Conservation (phyloP, 2,797 vertebrate genomes). For the Eptatretus atami region DNA sequence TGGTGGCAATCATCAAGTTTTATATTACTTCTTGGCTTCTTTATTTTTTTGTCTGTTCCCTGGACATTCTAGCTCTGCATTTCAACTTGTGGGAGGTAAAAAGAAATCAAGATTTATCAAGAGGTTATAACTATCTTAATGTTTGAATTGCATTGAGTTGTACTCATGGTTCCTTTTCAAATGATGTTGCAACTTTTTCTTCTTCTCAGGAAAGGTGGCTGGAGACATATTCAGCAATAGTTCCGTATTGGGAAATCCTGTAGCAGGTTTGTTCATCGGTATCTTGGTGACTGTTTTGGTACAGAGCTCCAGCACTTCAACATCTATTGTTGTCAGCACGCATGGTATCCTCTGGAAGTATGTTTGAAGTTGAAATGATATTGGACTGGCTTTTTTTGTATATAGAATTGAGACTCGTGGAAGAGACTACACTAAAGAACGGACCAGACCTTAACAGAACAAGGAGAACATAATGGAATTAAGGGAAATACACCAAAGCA, state of each 20-base stretch:
- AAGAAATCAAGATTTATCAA: too few relatives aligned
- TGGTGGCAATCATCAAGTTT: background rate
- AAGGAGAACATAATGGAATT: too few relatives aligned
- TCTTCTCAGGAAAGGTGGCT: constrained; percentile 45
- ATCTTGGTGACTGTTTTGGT: constrained; percentile 63
- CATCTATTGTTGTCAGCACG: constrained; percentile 64
- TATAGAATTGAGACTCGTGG: too few relatives aligned
- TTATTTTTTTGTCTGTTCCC: constrained; percentile 8
- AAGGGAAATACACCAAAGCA: too few relatives aligned
- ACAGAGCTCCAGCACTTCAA: constrained; percentile 73
- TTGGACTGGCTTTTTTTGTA: too few relatives aligned
- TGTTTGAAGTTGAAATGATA: constrained; percentile 13
- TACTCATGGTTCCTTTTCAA: too few relatives aligned
- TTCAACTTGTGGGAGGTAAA: constrained; percentile 9
- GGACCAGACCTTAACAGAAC: too few relatives aligned
- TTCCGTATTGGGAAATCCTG: constrained; percentile 43
- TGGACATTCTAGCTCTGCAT: constrained; percentile 8
- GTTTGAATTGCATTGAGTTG: too few relatives aligned
- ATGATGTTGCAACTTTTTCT: background rate
- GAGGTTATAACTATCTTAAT: too few relatives aligned
- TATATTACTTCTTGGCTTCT: constrained; percentile 2
- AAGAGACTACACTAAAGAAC: too few relatives aligned
- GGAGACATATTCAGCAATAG: constrained; percentile 71
- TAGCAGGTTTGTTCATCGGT: constrained; percentile 56
- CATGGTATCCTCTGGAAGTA: constrained; percentile 61